Base-by-base conservation (phyloP, 2,888 invertebrate genomes). In the Athripsodes cinereus region DNA sequence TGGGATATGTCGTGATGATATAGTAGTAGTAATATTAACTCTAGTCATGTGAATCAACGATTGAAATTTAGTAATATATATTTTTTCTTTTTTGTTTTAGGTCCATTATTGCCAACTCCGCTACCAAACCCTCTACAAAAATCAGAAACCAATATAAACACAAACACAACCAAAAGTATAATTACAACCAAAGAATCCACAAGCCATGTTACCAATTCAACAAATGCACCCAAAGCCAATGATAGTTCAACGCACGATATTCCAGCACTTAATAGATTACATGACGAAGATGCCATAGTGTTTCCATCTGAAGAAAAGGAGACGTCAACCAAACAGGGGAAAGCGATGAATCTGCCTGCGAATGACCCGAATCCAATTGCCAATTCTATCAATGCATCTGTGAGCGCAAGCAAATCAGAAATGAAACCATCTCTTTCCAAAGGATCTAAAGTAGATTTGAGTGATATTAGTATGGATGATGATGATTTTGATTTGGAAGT, bases 391-490 rank as follows among this genome's bases (percentile, higher is more conserved):
- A 48, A 56, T 16, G 55, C 49, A 46, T 55, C 26, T 19, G 34
- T 56, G 6, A 18, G 52, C 1, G 52, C 31, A 19, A 34, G 18
- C 8, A 53, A 49, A 53, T 13, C 40, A 8, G 50, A 18, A 8
- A 22, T 16, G 6, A 16, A n/a, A 8, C 55, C 50, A 51, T 10
- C 11, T 11, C 34, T 18, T n/a, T 18, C 71, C 62, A 77, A 74
- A 64, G 65, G 65, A 31, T 44, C 52, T 53, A 63, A 77, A 44
- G 71, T 77, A 35, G 89, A 90, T 71, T 74, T 90, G n/a, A 90
- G 90, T 69, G 88, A 90, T 70, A 87, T 90, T 19, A 88, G 83
- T 66, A 82, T 90, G 78, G 86, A 87, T 65, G 81, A 81, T 60
- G 82, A 87, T 53, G 87, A 85, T 13, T 57, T 60, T 59, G 62